phyloP scores from a whole-genome alignment of 2,797 vertebrate species.

The Molossus alvarezi region DNA sequence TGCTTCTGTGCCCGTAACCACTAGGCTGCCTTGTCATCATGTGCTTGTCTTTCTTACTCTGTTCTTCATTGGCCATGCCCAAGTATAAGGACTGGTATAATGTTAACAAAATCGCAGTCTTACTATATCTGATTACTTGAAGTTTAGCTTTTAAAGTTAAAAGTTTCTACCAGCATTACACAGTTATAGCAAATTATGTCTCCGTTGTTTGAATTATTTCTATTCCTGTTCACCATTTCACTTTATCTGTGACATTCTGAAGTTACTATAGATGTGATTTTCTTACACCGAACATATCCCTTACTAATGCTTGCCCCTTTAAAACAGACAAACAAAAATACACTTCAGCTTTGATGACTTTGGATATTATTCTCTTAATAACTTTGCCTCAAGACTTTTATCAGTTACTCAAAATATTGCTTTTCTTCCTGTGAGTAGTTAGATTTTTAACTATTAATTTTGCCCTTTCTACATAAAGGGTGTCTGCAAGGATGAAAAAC shows the following conservation, averaged over 20 bases:
- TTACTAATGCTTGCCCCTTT: not conserved
- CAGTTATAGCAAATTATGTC: not conserved
- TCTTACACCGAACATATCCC: not conserved
- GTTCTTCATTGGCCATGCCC: not conserved
- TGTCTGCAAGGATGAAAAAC: not conserved
- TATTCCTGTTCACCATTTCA: conserved; percentile 32
- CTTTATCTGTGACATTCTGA: conserved; percentile 10
- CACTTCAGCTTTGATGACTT: not conserved
- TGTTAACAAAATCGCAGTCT: not conserved
- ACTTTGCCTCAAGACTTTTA: conserved; percentile 20
- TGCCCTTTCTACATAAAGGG: not conserved
- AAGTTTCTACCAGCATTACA: not conserved
- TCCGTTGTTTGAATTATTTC: not conserved
- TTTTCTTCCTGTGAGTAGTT: not conserved
- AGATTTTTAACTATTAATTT: conserved; percentile 36
- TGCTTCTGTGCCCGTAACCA: not conserved
- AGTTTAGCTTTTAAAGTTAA: conserved; percentile 43
- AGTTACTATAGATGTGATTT: not conserved
- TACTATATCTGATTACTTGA: conserved; percentile 1
- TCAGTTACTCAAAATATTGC: not conserved
- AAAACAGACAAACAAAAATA: conserved; percentile 45
- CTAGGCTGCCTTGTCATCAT: not conserved
- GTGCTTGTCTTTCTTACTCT: not conserved
- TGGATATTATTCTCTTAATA: not conserved
- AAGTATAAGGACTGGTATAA: not conserved